phyloP scores from a whole-genome alignment of 2,113 vertebrate genomes.

The Dromiciops gliroides region DNA sequence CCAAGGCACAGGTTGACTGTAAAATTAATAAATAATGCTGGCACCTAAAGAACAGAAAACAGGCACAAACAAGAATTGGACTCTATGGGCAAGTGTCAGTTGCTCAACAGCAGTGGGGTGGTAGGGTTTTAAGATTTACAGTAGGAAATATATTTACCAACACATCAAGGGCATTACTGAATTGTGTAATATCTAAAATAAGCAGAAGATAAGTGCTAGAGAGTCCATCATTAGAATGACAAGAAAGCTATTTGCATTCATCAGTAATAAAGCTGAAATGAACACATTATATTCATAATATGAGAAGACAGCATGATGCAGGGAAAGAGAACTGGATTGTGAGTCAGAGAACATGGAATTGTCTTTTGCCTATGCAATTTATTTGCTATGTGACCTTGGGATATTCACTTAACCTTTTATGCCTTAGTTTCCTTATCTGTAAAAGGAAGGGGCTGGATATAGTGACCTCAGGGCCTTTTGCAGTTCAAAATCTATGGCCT shows the following conservation, averaged over 20 bases:
- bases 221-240: neutral
- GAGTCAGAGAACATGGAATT: neutral
- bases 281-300: conserved; percentile 1
- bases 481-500: neutral
- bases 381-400: neutral
- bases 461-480: neutral
- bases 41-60: conserved; percentile 38
- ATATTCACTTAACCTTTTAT: neutral
- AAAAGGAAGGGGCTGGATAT: neutral
- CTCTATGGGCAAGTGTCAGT: neutral
- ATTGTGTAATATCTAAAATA: neutral
- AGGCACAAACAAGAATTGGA: neutral
- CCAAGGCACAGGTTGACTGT: conserved; percentile 42
- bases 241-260: neutral
- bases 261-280: conserved; percentile 9
- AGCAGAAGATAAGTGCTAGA: neutral
- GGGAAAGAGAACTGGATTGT: neutral
- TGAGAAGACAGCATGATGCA: neutral
- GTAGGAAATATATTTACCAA: neutral
- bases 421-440: neutral
- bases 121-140: neutral
- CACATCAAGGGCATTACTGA: neutral
- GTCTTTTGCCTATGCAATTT: neutral
- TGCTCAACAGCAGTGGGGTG: neutral
- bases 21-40: conserved; percentile 59